Percentiles rank a stretch among this genome's conserved stretches.
Evolutionary conservation across 1,140 invertebrate species (phyloP).

Genomic region (Zaprionus tsacasi): DNA sequence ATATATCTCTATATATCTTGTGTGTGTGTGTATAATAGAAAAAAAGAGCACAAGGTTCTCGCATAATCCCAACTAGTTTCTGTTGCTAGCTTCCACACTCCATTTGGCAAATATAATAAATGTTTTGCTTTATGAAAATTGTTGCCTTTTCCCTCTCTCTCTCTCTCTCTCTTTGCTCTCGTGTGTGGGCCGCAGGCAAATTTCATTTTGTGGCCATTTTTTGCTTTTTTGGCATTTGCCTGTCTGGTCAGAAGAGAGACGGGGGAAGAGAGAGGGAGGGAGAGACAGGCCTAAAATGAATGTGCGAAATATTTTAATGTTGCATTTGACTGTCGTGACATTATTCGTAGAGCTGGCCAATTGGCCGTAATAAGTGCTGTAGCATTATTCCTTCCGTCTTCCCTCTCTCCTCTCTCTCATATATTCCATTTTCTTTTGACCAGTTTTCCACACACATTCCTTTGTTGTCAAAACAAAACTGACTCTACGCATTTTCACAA

Average conservation of each 20-base stretch:
- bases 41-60: constrained; percentile 26
- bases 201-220: constrained; percentile 32
- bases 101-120: constrained; percentile 80
- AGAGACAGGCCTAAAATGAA: constrained; percentile 48
- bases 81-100: constrained; percentile 48
- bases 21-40: constrained; percentile 16
- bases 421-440: background rate
- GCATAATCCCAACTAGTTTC: constrained; percentile 45
- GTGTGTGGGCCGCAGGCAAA: constrained; percentile 53
- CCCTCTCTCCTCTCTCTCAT: background rate
- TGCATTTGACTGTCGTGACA: constrained; percentile 43
- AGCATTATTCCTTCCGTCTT: background rate
- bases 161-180: constrained; percentile 1
- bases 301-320: constrained; percentile 78
- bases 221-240: constrained; percentile 36
- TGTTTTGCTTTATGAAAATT: constrained; percentile 67
- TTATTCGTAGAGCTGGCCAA: constrained; percentile 27
- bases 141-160: constrained; percentile 16
- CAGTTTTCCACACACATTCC: constrained; percentile 1
- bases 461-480: constrained; percentile 19
- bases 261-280: background rate
- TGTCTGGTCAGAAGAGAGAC: constrained; percentile 52
- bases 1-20: background rate
- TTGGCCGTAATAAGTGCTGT: constrained; percentile 48
- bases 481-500: constrained; percentile 22